phyloP scores from a whole-genome alignment of 2,888 invertebrate genomes.

The Ganaspis brasiliensis region DNA sequence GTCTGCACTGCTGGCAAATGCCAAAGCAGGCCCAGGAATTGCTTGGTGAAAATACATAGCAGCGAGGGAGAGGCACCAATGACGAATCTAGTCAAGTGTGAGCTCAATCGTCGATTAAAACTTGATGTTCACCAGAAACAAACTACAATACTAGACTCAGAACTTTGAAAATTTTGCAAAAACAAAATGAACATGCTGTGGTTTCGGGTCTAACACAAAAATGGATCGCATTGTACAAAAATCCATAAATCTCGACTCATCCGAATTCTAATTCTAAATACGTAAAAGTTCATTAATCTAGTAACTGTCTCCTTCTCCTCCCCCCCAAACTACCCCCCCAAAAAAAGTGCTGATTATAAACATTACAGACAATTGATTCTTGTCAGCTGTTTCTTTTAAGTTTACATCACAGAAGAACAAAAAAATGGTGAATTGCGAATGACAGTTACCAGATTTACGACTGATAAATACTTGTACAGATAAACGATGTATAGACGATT shows the following conservation, averaged over 20 bases:
- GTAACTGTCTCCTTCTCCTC: background rate
- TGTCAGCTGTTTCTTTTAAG: background rate
- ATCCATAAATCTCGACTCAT: conserved; percentile 42
- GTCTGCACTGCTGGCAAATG: conserved; percentile 85
- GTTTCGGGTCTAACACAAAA: background rate
- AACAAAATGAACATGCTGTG: background rate
- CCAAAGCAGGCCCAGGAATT: conserved; percentile 79
- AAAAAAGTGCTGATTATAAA: background rate
- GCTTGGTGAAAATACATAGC: conserved; percentile 67
- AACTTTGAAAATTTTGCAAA: background rate
- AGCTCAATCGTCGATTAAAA: conserved; percentile 35
- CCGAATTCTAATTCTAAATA: conserved; percentile 41
- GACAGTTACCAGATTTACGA: conserved; percentile 37
- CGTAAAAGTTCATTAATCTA: conserved; percentile 29
- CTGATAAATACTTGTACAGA: conserved; percentile 41
- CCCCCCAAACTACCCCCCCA: background rate
- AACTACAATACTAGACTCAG: background rate
- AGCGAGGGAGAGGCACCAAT: conserved; percentile 43
- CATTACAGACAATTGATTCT: conserved; percentile 2
- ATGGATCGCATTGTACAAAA: conserved; percentile 42
- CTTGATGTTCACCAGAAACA: conserved; percentile 39
- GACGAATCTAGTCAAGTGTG: conserved; percentile 65
- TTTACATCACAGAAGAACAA: background rate
- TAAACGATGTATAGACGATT: conserved; percentile 39
- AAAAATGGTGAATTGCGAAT: background rate